Evolutionary conservation across 2,113 vertebrate species (phyloP).

Genomic region (Ctenodactylus gundi): DNA sequence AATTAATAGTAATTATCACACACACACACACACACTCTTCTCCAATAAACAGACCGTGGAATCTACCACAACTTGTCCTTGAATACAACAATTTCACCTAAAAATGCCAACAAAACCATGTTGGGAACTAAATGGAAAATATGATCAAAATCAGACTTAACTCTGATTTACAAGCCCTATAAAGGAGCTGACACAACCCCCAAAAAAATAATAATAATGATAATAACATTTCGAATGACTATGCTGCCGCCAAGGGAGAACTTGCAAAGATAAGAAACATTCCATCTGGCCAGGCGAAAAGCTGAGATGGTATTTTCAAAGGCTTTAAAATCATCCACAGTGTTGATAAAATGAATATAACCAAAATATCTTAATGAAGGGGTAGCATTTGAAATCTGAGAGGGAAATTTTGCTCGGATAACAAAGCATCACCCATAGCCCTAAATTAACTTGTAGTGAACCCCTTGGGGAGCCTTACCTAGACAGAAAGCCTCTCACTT

Average conservation of each 20-base stretch:
- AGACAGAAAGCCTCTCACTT: not conserved
- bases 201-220: too few species aligned
- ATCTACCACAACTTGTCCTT: not conserved
- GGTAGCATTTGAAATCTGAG: not conserved
- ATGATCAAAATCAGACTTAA: not conserved
- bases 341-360: not conserved
- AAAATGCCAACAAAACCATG: constrained; percentile 24
- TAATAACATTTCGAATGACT: not conserved
- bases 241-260: not conserved
- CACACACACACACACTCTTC: not conserved
- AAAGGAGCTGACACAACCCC: not conserved
- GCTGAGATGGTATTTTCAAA: not conserved
- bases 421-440: not conserved
- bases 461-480: not conserved
- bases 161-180: not conserved
- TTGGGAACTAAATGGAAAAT: constrained; percentile 21
- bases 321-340: not conserved
- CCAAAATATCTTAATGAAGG: constrained; percentile 14
- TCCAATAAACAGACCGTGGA: not conserved
- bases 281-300: not conserved
- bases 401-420: not conserved
- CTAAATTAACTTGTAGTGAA: not conserved
- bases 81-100: constrained; percentile 32
- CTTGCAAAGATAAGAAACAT: not conserved
- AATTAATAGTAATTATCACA: not conserved